Evolutionary conservation across 1,140 invertebrate species (phyloP), one percentile per base, ranked within the genome.

Genomic region (Dermatophagoides farinae): DNA sequence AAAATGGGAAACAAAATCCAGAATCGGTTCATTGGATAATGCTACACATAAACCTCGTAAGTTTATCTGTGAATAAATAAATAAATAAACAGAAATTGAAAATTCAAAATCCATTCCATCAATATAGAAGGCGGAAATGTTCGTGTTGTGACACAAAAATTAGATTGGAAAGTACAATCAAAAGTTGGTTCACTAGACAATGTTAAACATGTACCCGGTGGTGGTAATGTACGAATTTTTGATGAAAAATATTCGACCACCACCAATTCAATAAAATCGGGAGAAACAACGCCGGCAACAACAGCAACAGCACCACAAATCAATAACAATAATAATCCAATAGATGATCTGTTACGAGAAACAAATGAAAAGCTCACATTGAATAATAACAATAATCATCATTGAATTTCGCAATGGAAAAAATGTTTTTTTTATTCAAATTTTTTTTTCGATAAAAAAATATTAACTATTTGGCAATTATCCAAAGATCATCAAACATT

Each of bases 21-120:
- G 92, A 77, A 79, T 95, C 61, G 89, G 88, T 31, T 93, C 89
- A 0, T 72, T 95, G 64, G 86, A 91, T n/a, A 95, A 97, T 70
- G 78, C 86, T n/a, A 78, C 81, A 6, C 84, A 96, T 72, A 89
- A 85, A 69, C 86, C 90, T 1, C 87, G 87, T 40, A 90, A 89
- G 37, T 89, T 88, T 31, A 87, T 65, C 88, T 88, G 63, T 49
- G 25, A 16, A 50, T 49, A n/a, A 44, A 46, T n/a, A 43, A 43
- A 43, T 43, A 1, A 51, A 51, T 51, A 5, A n/a, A 51, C 4
- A 12, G 2, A 23, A 22, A 22, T 25, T 16, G 18, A 12, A 49
- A 12, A 49, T 49, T 10, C 18, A 53, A 10, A 22, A 31, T 53
- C 37, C 10, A 55, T 58, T 12, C 37, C 10, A 9, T 57, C 38